These are phyloP conservation scores for Sclerurus mexicanus DNA, from an alignment of 2,113 vertebrate species.

Conservation along the genomic window DNA sequence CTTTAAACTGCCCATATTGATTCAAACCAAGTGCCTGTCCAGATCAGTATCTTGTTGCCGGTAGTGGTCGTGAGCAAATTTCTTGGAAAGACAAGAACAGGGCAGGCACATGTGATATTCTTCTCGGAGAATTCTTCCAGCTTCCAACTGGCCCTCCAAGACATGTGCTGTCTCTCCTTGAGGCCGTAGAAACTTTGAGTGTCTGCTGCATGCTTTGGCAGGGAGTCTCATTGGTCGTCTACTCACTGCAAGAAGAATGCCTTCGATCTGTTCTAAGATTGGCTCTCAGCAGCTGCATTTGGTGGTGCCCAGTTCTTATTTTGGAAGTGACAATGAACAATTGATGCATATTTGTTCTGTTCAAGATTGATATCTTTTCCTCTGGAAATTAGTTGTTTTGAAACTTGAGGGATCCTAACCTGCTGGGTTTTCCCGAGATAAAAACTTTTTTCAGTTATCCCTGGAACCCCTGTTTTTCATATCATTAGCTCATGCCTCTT, in stretches of 20 bases:
- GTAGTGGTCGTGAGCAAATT: background rate
- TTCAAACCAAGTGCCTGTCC: background rate
- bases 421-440: background rate
- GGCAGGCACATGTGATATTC: background rate
- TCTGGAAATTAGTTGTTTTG: background rate
- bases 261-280: background rate
- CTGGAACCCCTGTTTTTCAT: background rate
- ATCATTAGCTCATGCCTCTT: background rate
- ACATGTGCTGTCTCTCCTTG: background rate
- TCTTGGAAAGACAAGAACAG: background rate
- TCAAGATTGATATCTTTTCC: background rate
- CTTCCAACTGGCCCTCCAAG: background rate
- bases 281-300: background rate
- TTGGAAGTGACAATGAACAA: background rate
- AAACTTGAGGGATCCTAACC: background rate
- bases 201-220: background rate
- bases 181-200: background rate
- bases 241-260: accelerated
- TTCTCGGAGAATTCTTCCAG: background rate
- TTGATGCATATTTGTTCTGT: background rate
- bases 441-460: background rate
- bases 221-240: background rate
- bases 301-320: background rate
- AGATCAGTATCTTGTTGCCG: background rate
- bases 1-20: background rate